Conservation (phyloP, 2,888 invertebrate species). For the Diadromus collaris region DNA sequence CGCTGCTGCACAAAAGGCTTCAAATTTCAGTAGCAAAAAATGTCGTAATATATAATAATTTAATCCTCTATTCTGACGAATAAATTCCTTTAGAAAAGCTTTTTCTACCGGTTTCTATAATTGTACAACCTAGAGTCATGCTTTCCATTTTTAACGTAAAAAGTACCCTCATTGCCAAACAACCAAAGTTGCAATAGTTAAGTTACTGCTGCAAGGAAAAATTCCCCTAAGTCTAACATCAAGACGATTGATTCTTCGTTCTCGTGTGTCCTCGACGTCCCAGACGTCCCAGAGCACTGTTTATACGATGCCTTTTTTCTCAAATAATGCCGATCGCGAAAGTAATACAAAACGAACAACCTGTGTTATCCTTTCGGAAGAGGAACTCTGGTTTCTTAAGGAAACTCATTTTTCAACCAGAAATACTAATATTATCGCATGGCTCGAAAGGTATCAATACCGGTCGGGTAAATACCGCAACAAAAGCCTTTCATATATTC, state of each 20-base stretch:
- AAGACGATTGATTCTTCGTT: conserved; percentile 31
- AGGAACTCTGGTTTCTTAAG: background rate
- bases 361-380: conserved; percentile 4
- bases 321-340: background rate
- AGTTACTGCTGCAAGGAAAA: conserved; percentile 29
- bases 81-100: conserved; percentile 46
- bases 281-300: conserved; percentile 27
- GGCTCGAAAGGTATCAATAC: background rate
- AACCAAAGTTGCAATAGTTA: conserved; percentile 39
- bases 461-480: background rate
- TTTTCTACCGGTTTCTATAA: conserved; percentile 20
- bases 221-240: background rate
- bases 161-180: conserved; percentile 48
- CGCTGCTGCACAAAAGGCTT: background rate
- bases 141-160: conserved; percentile 16
- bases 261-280: background rate
- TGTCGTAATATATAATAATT: conserved; percentile 7
- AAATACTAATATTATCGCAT: background rate
- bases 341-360: conserved; percentile 10
- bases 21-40: conserved; percentile 46
- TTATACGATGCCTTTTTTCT: background rate
- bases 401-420: background rate
- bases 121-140: conserved; percentile 12
- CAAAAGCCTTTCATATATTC: conserved; percentile 8
- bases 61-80: conserved; percentile 12